Conservation (phyloP, 2,113 vertebrate species). For the Cyprichromis sp. region DNA sequence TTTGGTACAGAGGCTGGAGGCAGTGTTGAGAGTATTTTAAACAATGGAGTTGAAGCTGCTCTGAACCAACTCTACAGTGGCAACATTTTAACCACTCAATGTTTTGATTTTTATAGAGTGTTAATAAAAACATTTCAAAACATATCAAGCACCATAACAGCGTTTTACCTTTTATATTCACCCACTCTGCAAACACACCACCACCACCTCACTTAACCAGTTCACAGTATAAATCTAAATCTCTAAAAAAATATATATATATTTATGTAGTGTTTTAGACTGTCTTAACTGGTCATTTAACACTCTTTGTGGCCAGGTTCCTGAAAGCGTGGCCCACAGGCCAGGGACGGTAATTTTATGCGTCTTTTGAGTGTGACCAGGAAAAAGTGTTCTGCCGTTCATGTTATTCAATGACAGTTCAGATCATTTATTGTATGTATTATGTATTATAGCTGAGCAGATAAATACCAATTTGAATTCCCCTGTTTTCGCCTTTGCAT, state of each 20-base stretch:
- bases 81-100: not conserved
- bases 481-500: not conserved
- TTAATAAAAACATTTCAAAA: not conserved
- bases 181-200: not conserved
- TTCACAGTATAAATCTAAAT: not conserved
- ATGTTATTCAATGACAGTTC: not conserved
- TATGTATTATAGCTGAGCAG: not conserved
- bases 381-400: not conserved
- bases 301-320: not conserved
- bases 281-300: not conserved
- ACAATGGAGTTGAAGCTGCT: not conserved
- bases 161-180: not conserved
- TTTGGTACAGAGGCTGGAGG: not conserved
- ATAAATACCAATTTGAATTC: not conserved
- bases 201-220: not conserved
- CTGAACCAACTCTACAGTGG: not conserved
- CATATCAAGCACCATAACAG: not conserved
- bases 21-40: not conserved
- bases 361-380: not conserved
- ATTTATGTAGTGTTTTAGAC: not conserved
- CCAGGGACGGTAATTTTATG: not conserved
- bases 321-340: not conserved
- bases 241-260: rapidly evolving
- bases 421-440: not conserved
- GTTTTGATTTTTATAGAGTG: not conserved